Percentiles rank a stretch among this genome's conserved stretches.
Evolutionary conservation across 2,113 vertebrate species (phyloP).

Genomic region (Apodemus speciosus): DNA sequence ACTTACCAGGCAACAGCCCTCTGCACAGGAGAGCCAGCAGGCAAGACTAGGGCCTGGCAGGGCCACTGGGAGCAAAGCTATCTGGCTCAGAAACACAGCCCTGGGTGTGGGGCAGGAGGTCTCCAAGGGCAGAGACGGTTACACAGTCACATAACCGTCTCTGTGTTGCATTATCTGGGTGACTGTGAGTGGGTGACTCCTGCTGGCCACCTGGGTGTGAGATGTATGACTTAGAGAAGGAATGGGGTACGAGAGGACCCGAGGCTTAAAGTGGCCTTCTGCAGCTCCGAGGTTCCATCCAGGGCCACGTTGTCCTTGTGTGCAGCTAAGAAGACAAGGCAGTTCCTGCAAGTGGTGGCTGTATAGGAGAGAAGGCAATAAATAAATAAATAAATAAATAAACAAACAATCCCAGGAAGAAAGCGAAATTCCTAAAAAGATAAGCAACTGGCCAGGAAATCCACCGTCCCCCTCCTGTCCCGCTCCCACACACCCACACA

Average conservation of each 20-base stretch:
- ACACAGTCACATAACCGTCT: not conserved
- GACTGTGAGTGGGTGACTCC: not conserved
- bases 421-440: not conserved
- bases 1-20: constrained; percentile 27
- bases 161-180: not conserved
- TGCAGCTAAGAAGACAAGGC: not conserved
- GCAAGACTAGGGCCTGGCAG: not conserved
- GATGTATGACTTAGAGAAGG: not conserved
- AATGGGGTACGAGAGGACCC: fast-evolving
- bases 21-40: not conserved
- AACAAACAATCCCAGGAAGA: not conserved
- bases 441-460: not conserved
- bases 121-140: not conserved
- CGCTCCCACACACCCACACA: not conserved
- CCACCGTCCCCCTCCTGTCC: not conserved
- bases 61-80: not conserved
- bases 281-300: not conserved
- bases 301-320: not conserved
- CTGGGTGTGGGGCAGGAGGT: not conserved
- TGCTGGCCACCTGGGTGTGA: not conserved
- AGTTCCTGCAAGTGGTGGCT: not conserved
- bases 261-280: not conserved
- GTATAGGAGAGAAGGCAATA: not conserved
- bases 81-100: not conserved
- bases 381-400: not conserved